A percentile compares a stretch with the other conserved stretches of the same genome.
Conservation (phyloP, 2,797 vertebrate genomes). For the Trichosurus vulpecula region DNA sequence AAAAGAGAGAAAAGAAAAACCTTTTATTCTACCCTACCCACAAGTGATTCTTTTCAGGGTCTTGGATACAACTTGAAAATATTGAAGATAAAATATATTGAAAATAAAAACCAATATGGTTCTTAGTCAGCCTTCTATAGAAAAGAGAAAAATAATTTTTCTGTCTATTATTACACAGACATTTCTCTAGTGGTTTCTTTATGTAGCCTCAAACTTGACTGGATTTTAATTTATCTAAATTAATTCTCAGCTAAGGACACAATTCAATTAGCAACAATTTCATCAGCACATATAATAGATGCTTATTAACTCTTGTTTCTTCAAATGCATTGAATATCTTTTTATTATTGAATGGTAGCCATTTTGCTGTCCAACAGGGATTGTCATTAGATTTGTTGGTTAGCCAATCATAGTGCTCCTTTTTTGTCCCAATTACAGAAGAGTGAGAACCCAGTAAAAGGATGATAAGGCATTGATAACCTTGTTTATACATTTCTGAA, state of each 20-base stretch:
- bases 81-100: conserved; percentile 41
- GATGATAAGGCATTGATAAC: not conserved
- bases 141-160: conserved; percentile 87
- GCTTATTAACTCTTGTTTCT: conserved; percentile 96
- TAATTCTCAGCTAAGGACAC: conserved; percentile 92
- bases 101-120: conserved; percentile 79
- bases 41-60: not conserved
- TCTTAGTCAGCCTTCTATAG: conserved; percentile 84
- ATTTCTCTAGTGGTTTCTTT: conserved; percentile 84
- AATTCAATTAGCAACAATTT: conserved; percentile 96
- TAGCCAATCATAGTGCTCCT: not conserved
- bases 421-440: not conserved
- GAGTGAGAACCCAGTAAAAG: not conserved
- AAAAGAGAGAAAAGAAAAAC: fast-evolving
- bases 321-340: conserved; percentile 96
- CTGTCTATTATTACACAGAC: conserved; percentile 86
- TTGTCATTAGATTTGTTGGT: not conserved
- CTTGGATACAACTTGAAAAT: not conserved
- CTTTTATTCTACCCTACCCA: fast-evolving
- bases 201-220: conserved; percentile 80
- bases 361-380: conserved; percentile 97
- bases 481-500: not conserved
- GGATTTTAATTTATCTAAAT: conserved; percentile 87
- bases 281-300: conserved; percentile 96
- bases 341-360: conserved; percentile 96